Base-by-base conservation (phyloP, 2,797 vertebrate genomes). In the Synaphobranchus kaupii region DNA sequence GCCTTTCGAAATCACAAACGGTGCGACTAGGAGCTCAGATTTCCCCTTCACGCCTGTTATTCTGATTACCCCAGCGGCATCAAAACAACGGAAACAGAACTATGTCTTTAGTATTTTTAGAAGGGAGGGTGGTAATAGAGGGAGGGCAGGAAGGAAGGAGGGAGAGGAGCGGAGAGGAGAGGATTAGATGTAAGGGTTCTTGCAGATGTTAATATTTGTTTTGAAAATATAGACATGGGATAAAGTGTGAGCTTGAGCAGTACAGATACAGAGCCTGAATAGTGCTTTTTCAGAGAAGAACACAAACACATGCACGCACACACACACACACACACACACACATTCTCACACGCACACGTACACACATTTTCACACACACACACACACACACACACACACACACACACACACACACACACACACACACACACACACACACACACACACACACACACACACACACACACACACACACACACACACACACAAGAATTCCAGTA, bases 11-110 rank as follows among this genome's bases (percentile, higher is more conserved):
- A 85, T 52, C 84, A 76, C 82, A 48, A 25, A 88, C 56, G 81
- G 83, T 73, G 86, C 87, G 4, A 66, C 12, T 81, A 86, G 56
- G 83, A 52, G 89, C 80, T 60, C 28, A 22, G 82, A 76, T 73
- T 52, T 84, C 39, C 12, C 31, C 34, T 84, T 88, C 66, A 48
- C n/a, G 86, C 87, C 91, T 90, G 84, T 93, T 94, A 90, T 91
- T 89, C 87, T 91, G 90, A 93, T 94, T 90, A 92, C 86, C 10
- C 34, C 84, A 81, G 20, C 78, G 17, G 86, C 86, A 82, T 91
- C 89, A 85, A 89, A 92, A 90, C 83, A 87, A 86, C 58, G 84
- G 89, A 60, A 90, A 86, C 84, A 73, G 90, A 90, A 88, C 89
- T 83, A 84, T 87, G 88, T 89, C 89, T 85, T 86, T 88, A 87